phyloP scores from a whole-genome alignment of 1,140 invertebrate genomes.

The Hylaeus volcanicus region DNA sequence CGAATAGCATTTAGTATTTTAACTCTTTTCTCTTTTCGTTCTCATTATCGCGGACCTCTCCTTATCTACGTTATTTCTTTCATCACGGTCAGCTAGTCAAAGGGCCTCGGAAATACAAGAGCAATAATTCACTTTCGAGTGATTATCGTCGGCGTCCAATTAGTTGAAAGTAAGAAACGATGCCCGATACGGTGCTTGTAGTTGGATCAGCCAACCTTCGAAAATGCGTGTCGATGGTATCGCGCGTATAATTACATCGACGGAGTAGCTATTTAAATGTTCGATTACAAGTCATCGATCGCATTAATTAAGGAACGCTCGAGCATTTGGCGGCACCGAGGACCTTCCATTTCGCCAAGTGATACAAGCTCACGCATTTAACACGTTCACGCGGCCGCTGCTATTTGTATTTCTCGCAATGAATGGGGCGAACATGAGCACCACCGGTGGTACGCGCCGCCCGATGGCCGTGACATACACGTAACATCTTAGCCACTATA shows the following conservation, averaged over 20 bases:
- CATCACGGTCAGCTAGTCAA: background rate
- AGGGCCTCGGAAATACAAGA: background rate
- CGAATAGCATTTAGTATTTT: background rate
- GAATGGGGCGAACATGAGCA: too few relatives aligned
- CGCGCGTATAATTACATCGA: background rate
- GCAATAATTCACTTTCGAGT: background rate
- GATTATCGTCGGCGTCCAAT: background rate
- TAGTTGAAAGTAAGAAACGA: background rate
- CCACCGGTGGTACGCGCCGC: too few relatives aligned
- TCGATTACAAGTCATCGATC: conserved; percentile 28
- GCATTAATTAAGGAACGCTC: conserved; percentile 22
- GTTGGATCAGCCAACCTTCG: background rate
- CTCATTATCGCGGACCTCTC: background rate
- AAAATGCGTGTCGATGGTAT: conserved; percentile 9
- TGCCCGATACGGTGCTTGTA: background rate
- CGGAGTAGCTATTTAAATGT: background rate
- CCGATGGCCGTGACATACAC: too few relatives aligned
- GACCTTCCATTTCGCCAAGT: background rate
- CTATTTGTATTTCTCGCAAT: too few relatives aligned
- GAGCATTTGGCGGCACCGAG: too few relatives aligned
- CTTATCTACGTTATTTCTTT: background rate
- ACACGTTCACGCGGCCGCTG: too few relatives aligned
- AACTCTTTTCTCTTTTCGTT: background rate
- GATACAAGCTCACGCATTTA: background rate
- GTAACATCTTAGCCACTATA: too few relatives aligned